phyloP scores from a whole-genome alignment of 1,140 invertebrate genomes.

The Drosophila novamexicana region DNA sequence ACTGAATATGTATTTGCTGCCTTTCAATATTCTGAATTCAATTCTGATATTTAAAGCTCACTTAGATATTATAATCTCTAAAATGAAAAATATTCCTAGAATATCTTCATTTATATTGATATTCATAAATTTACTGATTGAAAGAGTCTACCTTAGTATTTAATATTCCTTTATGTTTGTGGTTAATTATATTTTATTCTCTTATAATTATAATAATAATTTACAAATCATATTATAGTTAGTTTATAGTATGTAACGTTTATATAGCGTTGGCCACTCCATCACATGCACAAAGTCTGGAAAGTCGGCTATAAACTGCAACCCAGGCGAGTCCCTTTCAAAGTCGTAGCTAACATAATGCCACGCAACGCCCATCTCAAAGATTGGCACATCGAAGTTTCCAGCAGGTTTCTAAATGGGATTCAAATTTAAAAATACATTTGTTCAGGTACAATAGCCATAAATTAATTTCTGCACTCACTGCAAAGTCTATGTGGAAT shows the following conservation, averaged over 20 bases:
- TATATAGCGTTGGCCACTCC: constrained; percentile 76
- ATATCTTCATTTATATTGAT: no score
- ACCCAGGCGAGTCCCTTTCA: constrained; percentile 35
- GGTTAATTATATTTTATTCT: neutral
- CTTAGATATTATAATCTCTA: no score
- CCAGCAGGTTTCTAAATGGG: constrained; percentile 38
- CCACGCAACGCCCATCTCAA: constrained; percentile 69
- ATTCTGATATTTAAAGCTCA: no score
- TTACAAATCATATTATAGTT: neutral
- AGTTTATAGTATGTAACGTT: constrained; percentile 68
- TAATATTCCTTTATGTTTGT: neutral
- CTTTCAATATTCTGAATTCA: no score
- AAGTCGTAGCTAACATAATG: constrained; percentile 69
- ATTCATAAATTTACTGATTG: no score
- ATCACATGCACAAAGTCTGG: constrained; percentile 69
- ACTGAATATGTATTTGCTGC: no score
- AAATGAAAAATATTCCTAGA: no score
- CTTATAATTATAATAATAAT: neutral
- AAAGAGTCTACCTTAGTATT: no score
- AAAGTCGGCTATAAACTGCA: constrained; percentile 61
- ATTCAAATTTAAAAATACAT: neutral
- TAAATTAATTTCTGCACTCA: constrained; percentile 49
- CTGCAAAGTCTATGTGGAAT: constrained; percentile 87
- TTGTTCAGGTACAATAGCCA: neutral
- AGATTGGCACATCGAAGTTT: constrained; percentile 42